Evolutionary conservation across 2,888 invertebrate species (phyloP).

Genomic region (Cheilosia impressa): DNA sequence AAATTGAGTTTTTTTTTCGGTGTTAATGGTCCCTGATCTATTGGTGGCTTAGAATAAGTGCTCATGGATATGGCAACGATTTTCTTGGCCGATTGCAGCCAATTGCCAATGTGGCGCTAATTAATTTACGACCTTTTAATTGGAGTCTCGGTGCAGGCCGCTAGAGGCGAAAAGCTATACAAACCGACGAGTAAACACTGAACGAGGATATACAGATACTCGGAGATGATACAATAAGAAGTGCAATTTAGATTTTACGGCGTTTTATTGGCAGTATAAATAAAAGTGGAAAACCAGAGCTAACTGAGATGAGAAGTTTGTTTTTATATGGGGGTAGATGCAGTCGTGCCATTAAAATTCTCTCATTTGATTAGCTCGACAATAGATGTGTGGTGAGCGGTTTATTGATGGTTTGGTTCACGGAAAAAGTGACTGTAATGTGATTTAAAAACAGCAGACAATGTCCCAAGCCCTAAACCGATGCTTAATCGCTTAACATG

Average conservation of each 20-base stretch:
- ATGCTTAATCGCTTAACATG: too few species aligned
- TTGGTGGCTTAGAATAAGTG: slow-evolving; percentile 23
- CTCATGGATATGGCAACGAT: slow-evolving; percentile 4
- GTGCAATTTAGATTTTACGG: slow-evolving; percentile 59
- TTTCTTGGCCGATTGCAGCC: slow-evolving; percentile 30
- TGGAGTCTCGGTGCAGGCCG: slow-evolving; percentile 46
- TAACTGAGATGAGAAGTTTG: not conserved
- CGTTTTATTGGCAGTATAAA: slow-evolving; percentile 39
- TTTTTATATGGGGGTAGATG: not conserved
- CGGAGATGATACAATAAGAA: slow-evolving; percentile 23
- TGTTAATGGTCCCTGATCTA: slow-evolving; percentile 41
- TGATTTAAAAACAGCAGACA: too few species aligned
- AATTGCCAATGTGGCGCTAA: slow-evolving; percentile 72
- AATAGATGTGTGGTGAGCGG: too few species aligned
- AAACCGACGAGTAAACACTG: slow-evolving; percentile 15
- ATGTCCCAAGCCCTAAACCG: too few species aligned
- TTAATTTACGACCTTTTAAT: slow-evolving; percentile 77
- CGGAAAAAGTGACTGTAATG: too few species aligned
- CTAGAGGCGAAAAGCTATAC: not conserved
- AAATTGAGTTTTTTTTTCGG: slow-evolving; percentile 32
- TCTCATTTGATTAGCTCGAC: too few species aligned
- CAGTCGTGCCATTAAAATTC: not conserved
- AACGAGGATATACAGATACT: not conserved
- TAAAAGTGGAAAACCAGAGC: not conserved
- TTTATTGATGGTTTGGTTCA: too few species aligned